Base-by-base conservation (phyloP, 2,888 invertebrate species). In the Clanis bilineata region DNA sequence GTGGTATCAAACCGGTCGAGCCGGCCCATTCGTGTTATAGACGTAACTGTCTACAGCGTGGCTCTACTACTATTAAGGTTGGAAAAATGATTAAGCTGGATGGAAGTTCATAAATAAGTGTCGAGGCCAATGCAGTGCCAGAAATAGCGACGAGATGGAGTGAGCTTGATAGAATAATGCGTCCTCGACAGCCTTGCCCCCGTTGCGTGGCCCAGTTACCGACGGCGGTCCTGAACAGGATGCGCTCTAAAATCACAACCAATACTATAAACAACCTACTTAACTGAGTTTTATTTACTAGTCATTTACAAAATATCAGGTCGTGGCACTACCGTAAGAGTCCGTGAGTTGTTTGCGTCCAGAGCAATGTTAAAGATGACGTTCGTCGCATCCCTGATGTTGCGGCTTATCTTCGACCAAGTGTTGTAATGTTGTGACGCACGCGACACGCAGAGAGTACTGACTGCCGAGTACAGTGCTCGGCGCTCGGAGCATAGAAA, bases 141-240 rank as follows among this genome's bases (percentile, higher is more conserved):
- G 77, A 82, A 83, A 85, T 85, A 85, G 79, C 76, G 63, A 63
- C 63, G 70, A 64, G 71, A 63, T 74, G 78, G 70, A 79, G 76
- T 76, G 70, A 69, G 75, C 76, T 83, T 90, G 88, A 91, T 91
- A 86, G 90, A 89, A 90, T 91, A 90, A 91, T 91, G 72, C 79
- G 83, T 81, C 83, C 86, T 80, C 77, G 67, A 64, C 82, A 89
- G 79, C 91, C 91, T 91, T 90, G 91, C 70, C 78, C 90, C 70
- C 80, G 77, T 86, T 90, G 69, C 72, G 73, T 80, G 88, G 76
- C 86, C 90, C 76, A 87, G 82, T 85, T 87, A 70, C 61, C 66
- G 61, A 65, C 57, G 71, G 23, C 39, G 66, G 66, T 71, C 73
- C 76, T 74, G 69, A 76, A 78, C 86, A 90, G 90, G 88, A 90